Evolutionary conservation across 2,113 vertebrate species (phyloP).

Genomic region (Tylochromis polylepis): DNA sequence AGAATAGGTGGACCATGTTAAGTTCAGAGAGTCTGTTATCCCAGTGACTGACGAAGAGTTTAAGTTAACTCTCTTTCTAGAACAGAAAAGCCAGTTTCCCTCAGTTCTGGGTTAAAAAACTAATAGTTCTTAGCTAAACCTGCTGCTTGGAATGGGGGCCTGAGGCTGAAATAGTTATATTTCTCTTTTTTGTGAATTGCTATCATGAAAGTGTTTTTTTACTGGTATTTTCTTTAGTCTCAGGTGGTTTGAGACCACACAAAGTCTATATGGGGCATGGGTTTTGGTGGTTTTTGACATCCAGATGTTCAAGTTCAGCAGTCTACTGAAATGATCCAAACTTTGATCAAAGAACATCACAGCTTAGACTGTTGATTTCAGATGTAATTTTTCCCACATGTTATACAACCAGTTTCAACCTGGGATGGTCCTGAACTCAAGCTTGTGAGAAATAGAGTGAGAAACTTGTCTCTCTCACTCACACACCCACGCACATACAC

Average conservation of each 20-base stretch:
- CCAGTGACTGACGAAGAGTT: neutral
- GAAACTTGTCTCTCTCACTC: too few species aligned
- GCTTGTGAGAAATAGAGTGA: too few species aligned
- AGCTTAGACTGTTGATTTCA: too few species aligned
- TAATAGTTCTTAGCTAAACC: neutral
- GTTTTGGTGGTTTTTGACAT: fast-evolving
- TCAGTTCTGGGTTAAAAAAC: neutral
- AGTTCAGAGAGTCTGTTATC: neutral
- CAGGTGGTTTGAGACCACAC: neutral
- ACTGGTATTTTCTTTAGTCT: neutral
- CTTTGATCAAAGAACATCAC: too few species aligned
- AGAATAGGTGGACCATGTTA: neutral
- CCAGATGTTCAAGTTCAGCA: neutral
- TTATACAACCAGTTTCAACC: too few species aligned
- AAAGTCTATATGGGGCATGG: neutral
- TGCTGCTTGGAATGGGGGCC: neutral
- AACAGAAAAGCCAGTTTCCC: neutral
- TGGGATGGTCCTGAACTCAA: too few species aligned
- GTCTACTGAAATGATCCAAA: too few species aligned
- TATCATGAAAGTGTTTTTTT: neutral
- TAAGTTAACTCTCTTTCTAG: neutral
- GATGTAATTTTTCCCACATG: too few species aligned
- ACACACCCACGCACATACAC: too few species aligned
- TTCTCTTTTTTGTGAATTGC: neutral
- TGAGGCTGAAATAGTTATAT: neutral